Base-by-base conservation (phyloP, 1,140 invertebrate species). In the Panulirus ornatus region DNA sequence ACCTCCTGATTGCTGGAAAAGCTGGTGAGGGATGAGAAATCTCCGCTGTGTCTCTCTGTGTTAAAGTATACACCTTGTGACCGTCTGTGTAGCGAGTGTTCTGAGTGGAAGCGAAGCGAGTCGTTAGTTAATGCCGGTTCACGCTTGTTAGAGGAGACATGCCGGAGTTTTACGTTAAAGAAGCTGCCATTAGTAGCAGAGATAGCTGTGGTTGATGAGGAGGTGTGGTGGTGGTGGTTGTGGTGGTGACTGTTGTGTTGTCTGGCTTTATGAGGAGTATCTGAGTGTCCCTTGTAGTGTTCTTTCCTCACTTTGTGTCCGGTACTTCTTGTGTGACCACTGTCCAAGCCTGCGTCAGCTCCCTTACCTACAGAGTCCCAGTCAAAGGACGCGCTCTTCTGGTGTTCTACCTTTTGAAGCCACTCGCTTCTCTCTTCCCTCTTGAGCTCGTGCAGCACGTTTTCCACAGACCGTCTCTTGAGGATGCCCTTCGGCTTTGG, bases 401-500 rank as follows among this genome's bases (percentile, higher is more conserved):
- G 83, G 88, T 90, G 86, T 27, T 89, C 82, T 85, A 90, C 88
- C 83, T 88, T 91, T 78, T 89, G 90, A 44, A 70, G 75, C 51
- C 63, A 78, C 47, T 92, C 90, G 71, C 84, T 58, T 66, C 76
- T 54, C 63, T 91, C 90, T 51, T 89, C 88, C 9, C 71, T 58
- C 79, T 84, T 82, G 19, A 88, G 40, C 75, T 91, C 91, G 9
- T 81, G 86, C 16, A 88, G 36, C 1, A 92, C 90, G 75, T 91
- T 92, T 78, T 92, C 92, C 36, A 88, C 87, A 3, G 92, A 92
- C 66, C 89, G 70, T 34, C 92, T 76, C 71, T 92, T 92, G 82
- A 92, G 70, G 70, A 92, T 92, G 71, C 92, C 89, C 71, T 92
- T 92, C 11, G 92, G 92, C 76, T 86, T 91, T 14, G 90, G 78